Percentiles rank a stretch among this genome's conserved stretches.
Evolutionary conservation across 2,113 vertebrate genomes (phyloP).

Genomic region (Gallinago jamesoni): DNA sequence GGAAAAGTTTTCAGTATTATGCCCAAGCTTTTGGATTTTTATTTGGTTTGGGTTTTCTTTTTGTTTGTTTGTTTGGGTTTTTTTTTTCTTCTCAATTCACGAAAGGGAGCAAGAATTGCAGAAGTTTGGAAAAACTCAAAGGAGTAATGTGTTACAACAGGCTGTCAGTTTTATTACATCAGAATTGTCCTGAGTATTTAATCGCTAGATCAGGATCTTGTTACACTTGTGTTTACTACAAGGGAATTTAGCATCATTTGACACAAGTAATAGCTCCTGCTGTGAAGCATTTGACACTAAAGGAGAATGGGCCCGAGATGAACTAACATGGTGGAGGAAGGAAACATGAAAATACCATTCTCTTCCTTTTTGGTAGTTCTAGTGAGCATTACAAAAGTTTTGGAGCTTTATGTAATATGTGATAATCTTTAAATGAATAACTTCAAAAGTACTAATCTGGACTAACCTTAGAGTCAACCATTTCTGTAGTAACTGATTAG

Average conservation of each 20-base stretch:
- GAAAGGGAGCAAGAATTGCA: neutral
- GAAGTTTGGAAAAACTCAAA: neutral
- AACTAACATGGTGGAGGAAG: neutral
- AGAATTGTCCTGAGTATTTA: neutral
- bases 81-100: neutral
- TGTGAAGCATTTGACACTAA: neutral
- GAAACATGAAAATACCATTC: neutral
- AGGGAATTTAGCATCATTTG: neutral
- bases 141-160: neutral
- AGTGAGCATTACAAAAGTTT: neutral
- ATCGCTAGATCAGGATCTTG: neutral
- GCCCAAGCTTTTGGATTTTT: rapidly evolving
- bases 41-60: neutral
- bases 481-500: neutral
- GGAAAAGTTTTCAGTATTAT: neutral
- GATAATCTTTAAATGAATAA: neutral
- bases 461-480: neutral
- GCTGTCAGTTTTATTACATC: neutral
- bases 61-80: neutral
- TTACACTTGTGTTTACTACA: neutral
- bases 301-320: rapidly evolving
- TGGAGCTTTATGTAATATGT: neutral
- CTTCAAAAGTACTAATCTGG: neutral
- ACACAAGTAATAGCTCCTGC: neutral
- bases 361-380: neutral